phyloP scores from a whole-genome alignment of 2,888 invertebrate species.

The Lissocephala sabroskyi region DNA sequence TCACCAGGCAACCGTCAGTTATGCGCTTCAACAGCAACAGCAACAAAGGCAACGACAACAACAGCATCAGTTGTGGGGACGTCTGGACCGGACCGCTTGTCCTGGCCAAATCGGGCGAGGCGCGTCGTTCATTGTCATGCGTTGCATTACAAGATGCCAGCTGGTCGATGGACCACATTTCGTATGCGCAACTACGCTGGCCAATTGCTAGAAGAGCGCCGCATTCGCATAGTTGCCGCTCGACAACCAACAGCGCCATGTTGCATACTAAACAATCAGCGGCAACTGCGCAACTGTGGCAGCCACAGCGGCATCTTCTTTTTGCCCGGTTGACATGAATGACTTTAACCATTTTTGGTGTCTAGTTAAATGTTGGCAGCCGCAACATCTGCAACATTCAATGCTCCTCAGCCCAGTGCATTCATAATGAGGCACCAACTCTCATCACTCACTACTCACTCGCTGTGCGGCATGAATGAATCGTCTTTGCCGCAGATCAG shows the following conservation, averaged over 20 bases:
- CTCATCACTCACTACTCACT: too few species aligned
- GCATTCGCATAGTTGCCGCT: constrained; percentile 39
- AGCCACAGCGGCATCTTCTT: constrained; percentile 41
- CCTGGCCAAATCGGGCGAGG: constrained; percentile 29
- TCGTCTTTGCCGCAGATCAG: too few species aligned
- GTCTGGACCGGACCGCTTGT: constrained; percentile 14
- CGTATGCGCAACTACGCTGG: constrained; percentile 44
- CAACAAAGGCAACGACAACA: too few species aligned
- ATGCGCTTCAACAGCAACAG: constrained; percentile 2
- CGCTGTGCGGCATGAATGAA: too few species aligned
- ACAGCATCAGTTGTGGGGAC: constrained; percentile 11
- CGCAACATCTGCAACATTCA: constrained; percentile 23
- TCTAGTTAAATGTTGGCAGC: constrained; percentile 54
- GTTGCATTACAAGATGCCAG: constrained; percentile 69
- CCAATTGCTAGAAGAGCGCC: constrained; percentile 38
- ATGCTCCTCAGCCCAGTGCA: constrained; percentile 57
- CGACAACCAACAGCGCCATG: constrained; percentile 44
- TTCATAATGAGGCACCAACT: constrained; percentile 43
- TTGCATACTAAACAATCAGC: constrained; percentile 68
- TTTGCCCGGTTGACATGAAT: constrained; percentile 44
- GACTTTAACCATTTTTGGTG: constrained; percentile 68
- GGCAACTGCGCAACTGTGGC: constrained; percentile 7
- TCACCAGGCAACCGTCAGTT: constrained; percentile 26
- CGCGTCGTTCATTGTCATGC: constrained; percentile 64
- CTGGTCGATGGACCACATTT: constrained; percentile 40